Conservation (phyloP, 2,113 vertebrate species). For the Hypanus sabinus region DNA sequence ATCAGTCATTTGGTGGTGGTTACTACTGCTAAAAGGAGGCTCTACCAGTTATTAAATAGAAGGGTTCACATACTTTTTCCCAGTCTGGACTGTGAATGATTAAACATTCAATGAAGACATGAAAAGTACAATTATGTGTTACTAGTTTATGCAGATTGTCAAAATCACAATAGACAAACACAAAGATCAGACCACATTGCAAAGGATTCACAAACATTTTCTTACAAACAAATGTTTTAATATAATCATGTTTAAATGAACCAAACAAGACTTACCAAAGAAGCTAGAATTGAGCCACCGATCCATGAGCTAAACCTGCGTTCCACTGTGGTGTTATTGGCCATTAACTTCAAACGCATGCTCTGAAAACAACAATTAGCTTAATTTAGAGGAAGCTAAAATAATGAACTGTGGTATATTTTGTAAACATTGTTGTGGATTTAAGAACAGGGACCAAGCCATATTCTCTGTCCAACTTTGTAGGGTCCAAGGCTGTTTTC, state of each 20-base stretch:
- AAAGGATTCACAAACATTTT: too few relatives aligned
- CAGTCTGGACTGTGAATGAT: too few relatives aligned
- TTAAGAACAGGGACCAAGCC: neutral
- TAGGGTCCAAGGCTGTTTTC: neutral
- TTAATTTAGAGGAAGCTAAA: neutral
- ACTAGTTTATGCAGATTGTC: too few relatives aligned
- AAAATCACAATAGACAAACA: too few relatives aligned
- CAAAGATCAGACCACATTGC: too few relatives aligned
- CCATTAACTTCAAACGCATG: conserved; percentile 95
- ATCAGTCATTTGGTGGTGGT: too few relatives aligned
- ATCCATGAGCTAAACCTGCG: conserved; percentile 95
- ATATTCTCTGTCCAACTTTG: too few relatives aligned
- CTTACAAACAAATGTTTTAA: neutral
- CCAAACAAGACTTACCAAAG: conserved; percentile 66
- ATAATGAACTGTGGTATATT: neutral
- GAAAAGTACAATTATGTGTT: too few relatives aligned
- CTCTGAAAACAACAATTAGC: conserved; percentile 60
- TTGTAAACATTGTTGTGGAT: neutral
- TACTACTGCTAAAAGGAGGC: too few relatives aligned
- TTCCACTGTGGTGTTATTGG: conserved; percentile 95
- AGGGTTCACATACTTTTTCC: too few relatives aligned
- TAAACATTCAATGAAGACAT: too few relatives aligned
- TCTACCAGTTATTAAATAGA: too few relatives aligned
- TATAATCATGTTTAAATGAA: neutral
- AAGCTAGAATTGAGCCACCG: conserved; percentile 93